These are phyloP conservation scores for Chionodraco myersi DNA, from an alignment of 2,113 vertebrate species.

Conservation along the genomic window DNA sequence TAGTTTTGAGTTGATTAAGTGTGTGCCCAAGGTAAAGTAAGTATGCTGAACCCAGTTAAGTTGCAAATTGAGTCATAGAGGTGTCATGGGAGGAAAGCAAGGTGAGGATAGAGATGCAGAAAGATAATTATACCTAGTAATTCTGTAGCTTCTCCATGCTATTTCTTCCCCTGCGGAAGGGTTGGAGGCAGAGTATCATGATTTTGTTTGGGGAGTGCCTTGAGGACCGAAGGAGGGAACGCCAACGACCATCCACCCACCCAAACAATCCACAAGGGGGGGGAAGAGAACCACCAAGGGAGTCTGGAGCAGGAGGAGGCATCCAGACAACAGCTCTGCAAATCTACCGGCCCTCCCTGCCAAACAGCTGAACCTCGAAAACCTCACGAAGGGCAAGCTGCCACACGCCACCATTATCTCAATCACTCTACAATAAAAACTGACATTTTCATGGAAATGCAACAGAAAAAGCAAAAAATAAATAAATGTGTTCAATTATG, in stretches of 20 bases:
- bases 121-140: slow-evolving; percentile 43
- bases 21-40: background rate
- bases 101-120: slow-evolving; percentile 40
- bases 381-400: slow-evolving; percentile 58
- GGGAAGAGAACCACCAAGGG: slow-evolving; percentile 66
- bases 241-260: too few relatives aligned
- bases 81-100: slow-evolving; percentile 32
- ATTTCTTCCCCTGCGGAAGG: slow-evolving; percentile 19
- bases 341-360: slow-evolving; percentile 55
- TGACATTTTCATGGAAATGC: slow-evolving; percentile 40
- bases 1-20: too few relatives aligned
- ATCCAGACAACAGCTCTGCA: slow-evolving; percentile 77
- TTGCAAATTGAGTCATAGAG: slow-evolving; percentile 4
- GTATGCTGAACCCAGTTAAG: slow-evolving; percentile 1
- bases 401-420: slow-evolving; percentile 68
- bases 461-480: background rate
- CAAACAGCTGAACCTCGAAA: slow-evolving; percentile 72
- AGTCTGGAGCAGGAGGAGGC: slow-evolving; percentile 70
- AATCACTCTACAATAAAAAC: slow-evolving; percentile 45
- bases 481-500: background rate
- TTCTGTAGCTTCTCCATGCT: slow-evolving; percentile 13
- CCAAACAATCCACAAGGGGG: too few relatives aligned
- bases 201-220: slow-evolving; percentile 25
- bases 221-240: slow-evolving; percentile 45
- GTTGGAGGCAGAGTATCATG: slow-evolving; percentile 21